phyloP scores from a whole-genome alignment of 2,113 vertebrate species.

The Melanerpes formicivorus region DNA sequence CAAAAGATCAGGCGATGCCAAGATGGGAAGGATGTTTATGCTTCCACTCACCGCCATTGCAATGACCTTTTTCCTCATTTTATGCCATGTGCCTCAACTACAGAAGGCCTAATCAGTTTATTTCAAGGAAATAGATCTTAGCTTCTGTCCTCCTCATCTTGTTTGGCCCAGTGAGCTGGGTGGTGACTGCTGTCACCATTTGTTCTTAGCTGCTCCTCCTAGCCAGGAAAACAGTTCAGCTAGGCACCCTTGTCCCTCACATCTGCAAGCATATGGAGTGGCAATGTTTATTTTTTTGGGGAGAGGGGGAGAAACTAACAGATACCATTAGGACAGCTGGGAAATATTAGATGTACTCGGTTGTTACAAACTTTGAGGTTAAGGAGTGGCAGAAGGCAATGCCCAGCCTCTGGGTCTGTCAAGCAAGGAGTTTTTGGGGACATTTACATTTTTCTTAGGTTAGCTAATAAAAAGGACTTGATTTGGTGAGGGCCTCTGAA shows the following conservation, averaged over 20 bases:
- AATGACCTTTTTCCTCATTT: not conserved
- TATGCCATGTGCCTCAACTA: not conserved
- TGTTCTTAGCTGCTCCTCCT: not conserved
- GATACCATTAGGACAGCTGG: not conserved
- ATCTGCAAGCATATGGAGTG: not conserved
- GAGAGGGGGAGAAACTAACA: not conserved
- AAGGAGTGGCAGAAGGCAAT: not conserved
- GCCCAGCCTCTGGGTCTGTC: not conserved
- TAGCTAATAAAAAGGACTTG: not conserved
- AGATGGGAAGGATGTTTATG: not conserved
- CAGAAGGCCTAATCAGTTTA: not conserved
- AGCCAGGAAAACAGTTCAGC: not conserved
- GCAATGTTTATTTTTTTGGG: accelerated
- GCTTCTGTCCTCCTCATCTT: not conserved
- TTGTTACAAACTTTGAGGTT: not conserved
- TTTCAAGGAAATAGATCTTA: not conserved
- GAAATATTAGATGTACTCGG: not conserved
- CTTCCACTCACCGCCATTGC: not conserved
- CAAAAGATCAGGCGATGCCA: not conserved
- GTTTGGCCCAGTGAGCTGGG: not conserved
- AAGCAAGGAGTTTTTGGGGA: not conserved
- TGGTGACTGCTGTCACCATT: not conserved
- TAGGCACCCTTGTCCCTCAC: accelerated
- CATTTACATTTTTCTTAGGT: not conserved
- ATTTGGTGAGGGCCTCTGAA: not conserved